These are phyloP conservation scores for Drepana arcuata DNA, from an alignment of 1,140 invertebrate genomes.

Conservation along the genomic window DNA sequence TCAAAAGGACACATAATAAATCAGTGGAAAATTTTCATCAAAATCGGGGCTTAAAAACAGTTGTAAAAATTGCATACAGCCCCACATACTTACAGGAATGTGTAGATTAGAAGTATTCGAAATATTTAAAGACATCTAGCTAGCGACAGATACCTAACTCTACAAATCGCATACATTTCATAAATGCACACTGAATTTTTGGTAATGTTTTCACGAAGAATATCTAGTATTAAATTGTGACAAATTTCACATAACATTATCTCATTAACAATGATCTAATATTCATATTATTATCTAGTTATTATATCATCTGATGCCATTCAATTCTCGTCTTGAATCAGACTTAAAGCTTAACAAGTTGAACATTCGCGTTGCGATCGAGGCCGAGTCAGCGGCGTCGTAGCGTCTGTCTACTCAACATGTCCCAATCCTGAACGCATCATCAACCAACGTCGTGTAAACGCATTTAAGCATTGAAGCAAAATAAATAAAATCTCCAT, in stretches of 20 bases:
- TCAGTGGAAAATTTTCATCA: too few relatives aligned
- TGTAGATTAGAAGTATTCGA: conserved; percentile 15
- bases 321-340: conserved; percentile 15
- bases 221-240: conserved; percentile 6
- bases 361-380: too few relatives aligned
- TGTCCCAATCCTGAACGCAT: too few relatives aligned
- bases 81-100: conserved; percentile 40
- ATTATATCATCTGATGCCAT: conserved; percentile 12
- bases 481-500: too few relatives aligned
- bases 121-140: conserved; percentile 26
- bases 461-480: conserved; percentile 19
- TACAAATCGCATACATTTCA: conserved; percentile 41
- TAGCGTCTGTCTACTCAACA: too few relatives aligned
- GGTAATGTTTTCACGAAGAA: too few relatives aligned
- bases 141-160: conserved; percentile 31
- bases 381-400: too few relatives aligned
- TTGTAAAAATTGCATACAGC: conserved; percentile 8
- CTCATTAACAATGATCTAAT: too few relatives aligned
- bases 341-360: too few relatives aligned
- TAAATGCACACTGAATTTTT: conserved; percentile 51
- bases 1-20: too few relatives aligned
- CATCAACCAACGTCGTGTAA: conserved; percentile 14
- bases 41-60: too few relatives aligned
- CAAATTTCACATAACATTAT: too few relatives aligned
- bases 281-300: conserved; percentile 16